Evolutionary conservation across 2,797 vertebrate species (phyloP).

Genomic region (Apodemus agrarius): DNA sequence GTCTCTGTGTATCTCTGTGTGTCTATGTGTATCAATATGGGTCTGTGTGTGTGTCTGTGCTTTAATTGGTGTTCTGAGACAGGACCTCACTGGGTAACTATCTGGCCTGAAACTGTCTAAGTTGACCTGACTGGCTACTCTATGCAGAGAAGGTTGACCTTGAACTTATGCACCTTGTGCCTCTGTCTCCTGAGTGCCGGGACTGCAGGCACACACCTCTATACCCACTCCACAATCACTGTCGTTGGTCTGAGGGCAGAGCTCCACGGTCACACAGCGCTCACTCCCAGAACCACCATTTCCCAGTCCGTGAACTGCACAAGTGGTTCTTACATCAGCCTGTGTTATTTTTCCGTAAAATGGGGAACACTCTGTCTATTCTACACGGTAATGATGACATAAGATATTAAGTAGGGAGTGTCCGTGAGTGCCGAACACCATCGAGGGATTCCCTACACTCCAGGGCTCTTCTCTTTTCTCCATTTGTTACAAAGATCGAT

Average conservation of each 20-base stretch:
- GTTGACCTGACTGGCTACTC: not conserved
- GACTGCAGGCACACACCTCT: not conserved
- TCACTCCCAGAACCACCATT: not conserved
- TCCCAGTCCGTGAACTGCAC: not conserved
- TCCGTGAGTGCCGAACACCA: not conserved
- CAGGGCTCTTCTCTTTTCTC: not conserved
- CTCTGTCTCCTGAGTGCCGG: not conserved
- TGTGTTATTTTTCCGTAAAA: conserved; percentile 17
- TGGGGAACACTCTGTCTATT: not conserved
- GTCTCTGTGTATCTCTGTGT: not conserved
- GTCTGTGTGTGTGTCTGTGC: too few species aligned
- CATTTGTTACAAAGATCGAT: conserved; percentile 24
- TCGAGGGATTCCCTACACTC: not conserved
- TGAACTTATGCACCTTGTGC: not conserved
- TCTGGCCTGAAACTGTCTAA: not conserved
- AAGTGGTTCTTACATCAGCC: not conserved
- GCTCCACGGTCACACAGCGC: not conserved
- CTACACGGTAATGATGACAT: not conserved
- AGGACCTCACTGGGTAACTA: not conserved
- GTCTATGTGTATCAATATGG: not conserved
- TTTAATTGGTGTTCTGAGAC: not conserved
- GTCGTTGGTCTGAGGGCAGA: not conserved
- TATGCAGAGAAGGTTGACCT: not conserved
- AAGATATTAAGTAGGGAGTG: not conserved
- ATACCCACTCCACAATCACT: not conserved